Conservation (phyloP, 2,888 invertebrate species). For the Cerceris ruficornis region DNA sequence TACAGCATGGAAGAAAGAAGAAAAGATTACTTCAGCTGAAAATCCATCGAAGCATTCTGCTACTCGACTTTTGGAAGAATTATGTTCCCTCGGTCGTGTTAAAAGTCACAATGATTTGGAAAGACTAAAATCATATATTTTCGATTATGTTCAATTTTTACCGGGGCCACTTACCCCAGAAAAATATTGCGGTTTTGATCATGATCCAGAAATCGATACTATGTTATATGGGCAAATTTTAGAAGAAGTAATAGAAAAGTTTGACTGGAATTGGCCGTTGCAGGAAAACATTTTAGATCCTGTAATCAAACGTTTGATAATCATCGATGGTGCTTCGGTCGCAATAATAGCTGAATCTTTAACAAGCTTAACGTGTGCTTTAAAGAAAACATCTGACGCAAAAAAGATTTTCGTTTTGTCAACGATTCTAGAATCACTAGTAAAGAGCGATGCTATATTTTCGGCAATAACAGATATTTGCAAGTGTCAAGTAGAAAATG, state of each 20-base stretch:
- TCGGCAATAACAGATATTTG: conserved; percentile 82
- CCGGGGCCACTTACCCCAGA: conserved; percentile 87
- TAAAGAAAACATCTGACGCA: conserved; percentile 81
- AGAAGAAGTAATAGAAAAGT: conserved; percentile 81
- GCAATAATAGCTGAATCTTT: conserved; percentile 82
- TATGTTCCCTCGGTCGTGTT: conserved; percentile 77
- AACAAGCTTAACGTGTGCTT: conserved; percentile 81
- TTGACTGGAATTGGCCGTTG: conserved; percentile 85
- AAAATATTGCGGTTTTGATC: conserved; percentile 85
- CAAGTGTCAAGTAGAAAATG: conserved; percentile 36
- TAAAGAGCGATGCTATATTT: conserved; percentile 85
- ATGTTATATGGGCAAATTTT: conserved; percentile 83
- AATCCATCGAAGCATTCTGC: conserved; percentile 70
- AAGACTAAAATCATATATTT: conserved; percentile 66
- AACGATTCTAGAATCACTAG: conserved; percentile 82
- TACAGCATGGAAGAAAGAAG: conserved; percentile 69
- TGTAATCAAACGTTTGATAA: conserved; percentile 82
- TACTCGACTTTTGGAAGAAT: conserved; percentile 75
- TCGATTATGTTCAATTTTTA: conserved; percentile 73
- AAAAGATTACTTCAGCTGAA: conserved; percentile 51
- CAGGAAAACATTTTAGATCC: conserved; percentile 79
- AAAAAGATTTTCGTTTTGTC: conserved; percentile 79
- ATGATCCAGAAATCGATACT: conserved; percentile 80
- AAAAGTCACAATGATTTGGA: conserved; percentile 78
- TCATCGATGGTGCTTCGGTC: conserved; percentile 82